A percentile compares a stretch with the other conserved stretches of the same genome.
phyloP scores from a whole-genome alignment of 2,113 vertebrate species.

The Potamarius usumacintae region DNA sequence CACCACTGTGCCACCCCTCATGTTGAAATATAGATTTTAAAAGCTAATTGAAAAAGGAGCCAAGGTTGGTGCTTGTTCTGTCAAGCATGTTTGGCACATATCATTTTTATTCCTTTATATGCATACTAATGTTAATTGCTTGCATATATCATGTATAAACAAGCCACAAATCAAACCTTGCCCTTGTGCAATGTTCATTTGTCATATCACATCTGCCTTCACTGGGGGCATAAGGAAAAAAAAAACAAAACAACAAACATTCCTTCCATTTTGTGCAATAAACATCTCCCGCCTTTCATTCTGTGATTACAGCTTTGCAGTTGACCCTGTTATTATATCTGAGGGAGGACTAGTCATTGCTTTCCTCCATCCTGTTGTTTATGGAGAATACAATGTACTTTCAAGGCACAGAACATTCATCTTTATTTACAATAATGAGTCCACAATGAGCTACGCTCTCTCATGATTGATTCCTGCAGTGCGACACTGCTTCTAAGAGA shows the following conservation, averaged over 20 bases:
- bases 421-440: conserved; percentile 36
- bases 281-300: conserved; percentile 19
- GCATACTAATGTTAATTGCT: neutral
- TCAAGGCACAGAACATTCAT: conserved; percentile 9
- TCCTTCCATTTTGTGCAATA: conserved; percentile 49
- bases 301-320: conserved; percentile 36
- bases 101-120: neutral
- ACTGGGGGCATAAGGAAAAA: neutral
- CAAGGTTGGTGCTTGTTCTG: neutral
- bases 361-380: conserved; percentile 20
- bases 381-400: conserved; percentile 3
- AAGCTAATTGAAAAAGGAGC: conserved; percentile 7
- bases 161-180: conserved; percentile 23
- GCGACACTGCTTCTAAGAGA: neutral
- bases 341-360: conserved; percentile 32
- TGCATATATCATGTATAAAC: neutral
- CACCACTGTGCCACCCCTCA: no score
- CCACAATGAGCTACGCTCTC: neutral
- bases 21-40: neutral
- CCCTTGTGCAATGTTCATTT: conserved; percentile 25
- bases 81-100: neutral
- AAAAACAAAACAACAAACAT: neutral
- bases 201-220: conserved; percentile 23
- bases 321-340: conserved; percentile 44
- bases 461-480: conserved; percentile 21